phyloP scores from a whole-genome alignment of 2,797 vertebrate genomes.

The Halcyon chelicuti region DNA sequence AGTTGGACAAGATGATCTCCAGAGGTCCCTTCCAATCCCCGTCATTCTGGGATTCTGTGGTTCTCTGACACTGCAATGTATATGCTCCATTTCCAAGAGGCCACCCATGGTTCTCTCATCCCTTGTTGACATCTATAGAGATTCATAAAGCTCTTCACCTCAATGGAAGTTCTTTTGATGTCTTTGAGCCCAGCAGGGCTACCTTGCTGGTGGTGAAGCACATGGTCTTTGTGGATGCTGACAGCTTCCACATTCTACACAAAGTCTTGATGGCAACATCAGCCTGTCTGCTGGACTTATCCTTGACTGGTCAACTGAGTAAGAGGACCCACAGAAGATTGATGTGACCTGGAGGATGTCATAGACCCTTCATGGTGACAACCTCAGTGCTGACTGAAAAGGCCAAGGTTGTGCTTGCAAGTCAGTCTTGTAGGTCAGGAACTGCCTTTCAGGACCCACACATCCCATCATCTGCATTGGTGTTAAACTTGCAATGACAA shows the following conservation, averaged over 20 bases:
- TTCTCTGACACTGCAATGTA: background rate
- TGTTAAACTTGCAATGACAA: too few relatives aligned
- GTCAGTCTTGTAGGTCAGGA: background rate
- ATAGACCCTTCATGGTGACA: background rate
- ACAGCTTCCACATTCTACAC: background rate
- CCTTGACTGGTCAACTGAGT: background rate
- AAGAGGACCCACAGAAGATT: background rate
- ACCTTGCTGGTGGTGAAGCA: background rate
- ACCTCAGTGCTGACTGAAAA: background rate
- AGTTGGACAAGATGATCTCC: too few relatives aligned
- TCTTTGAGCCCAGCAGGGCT: background rate
- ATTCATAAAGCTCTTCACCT: background rate
- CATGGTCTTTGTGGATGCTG: too few relatives aligned
- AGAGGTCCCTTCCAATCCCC: too few relatives aligned
- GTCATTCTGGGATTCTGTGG: too few relatives aligned
- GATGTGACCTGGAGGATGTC: background rate
- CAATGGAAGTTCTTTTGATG: background rate
- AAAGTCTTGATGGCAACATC: background rate
- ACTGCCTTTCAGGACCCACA: too few relatives aligned
- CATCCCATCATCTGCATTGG: too few relatives aligned
- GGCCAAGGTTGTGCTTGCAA: background rate
- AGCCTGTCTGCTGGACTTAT: background rate
- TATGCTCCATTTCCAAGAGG: background rate
- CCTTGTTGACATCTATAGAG: background rate
- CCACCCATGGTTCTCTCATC: rapidly evolving